Evolutionary conservation across 2,113 vertebrate genomes (phyloP).

Genomic region (Falcunculus frontatus): DNA sequence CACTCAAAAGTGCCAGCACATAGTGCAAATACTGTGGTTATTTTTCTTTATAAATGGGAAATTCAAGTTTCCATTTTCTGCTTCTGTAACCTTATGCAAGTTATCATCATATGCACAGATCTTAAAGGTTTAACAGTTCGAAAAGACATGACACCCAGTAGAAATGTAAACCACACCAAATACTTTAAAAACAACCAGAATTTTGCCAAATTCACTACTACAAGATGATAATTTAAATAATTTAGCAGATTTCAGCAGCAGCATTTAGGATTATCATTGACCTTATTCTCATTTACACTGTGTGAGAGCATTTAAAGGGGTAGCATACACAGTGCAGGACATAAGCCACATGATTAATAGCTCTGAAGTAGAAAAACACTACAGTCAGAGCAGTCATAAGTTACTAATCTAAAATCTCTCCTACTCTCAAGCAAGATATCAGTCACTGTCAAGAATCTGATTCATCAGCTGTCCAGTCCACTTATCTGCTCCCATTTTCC

Average conservation of each 20-base stretch:
- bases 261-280: neutral
- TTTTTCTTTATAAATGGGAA: neutral
- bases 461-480: neutral
- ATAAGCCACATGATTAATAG: neutral
- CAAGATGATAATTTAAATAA: neutral
- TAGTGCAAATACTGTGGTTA: neutral
- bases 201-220: neutral
- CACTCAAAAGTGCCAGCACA: neutral
- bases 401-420: neutral
- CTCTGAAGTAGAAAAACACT: neutral
- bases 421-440: neutral
- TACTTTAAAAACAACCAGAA: neutral
- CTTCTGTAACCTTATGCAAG: neutral
- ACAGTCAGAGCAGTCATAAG: neutral
- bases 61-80: neutral
- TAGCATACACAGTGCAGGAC: neutral
- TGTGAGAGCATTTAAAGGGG: neutral
- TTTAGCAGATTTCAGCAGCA: neutral
- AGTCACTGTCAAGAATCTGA: neutral
- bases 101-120: neutral
- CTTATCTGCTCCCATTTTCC: neutral
- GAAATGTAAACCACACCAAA: neutral
- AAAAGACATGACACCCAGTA: neutral
- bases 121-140: neutral
- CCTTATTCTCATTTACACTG: neutral